Evolutionary conservation across 2,113 vertebrate genomes (phyloP).

Genomic region (Psophia crepitans): DNA sequence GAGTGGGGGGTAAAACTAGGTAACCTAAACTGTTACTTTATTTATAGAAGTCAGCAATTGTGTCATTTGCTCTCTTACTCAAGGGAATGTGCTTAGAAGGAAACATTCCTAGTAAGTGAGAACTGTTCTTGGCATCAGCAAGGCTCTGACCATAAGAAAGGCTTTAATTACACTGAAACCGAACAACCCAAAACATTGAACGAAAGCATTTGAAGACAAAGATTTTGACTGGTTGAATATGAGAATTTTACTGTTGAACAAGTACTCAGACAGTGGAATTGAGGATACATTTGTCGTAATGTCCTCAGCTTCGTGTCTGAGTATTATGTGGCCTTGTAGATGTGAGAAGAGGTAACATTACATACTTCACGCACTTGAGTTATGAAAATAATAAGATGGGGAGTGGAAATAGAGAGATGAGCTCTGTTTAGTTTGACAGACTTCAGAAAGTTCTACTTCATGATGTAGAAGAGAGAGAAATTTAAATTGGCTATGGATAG

Average conservation of each 20-base stretch:
- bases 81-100: slow-evolving; percentile 70
- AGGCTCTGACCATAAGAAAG: slow-evolving; percentile 27
- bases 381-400: background rate
- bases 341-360: background rate
- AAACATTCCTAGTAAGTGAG: slow-evolving; percentile 71
- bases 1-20: background rate
- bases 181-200: background rate
- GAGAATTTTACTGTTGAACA: background rate
- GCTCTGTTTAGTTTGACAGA: background rate
- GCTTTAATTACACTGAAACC: slow-evolving; percentile 38
- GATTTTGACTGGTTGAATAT: background rate
- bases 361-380: background rate
- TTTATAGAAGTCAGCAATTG: slow-evolving; percentile 68
- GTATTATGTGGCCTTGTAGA: background rate
- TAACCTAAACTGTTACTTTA: slow-evolving; percentile 57
- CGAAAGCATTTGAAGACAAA: background rate
- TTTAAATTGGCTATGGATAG: background rate
- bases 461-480: background rate
- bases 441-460: background rate
- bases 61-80: slow-evolving; percentile 64
- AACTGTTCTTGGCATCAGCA: slow-evolving; percentile 59
- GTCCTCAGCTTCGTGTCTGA: background rate
- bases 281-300: background rate
- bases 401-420: background rate
- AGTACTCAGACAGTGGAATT: background rate